A percentile compares a stretch with the other conserved stretches of the same genome.
Evolutionary conservation across 2,113 vertebrate genomes (phyloP).

Genomic region (Salvelinus fontinalis): DNA sequence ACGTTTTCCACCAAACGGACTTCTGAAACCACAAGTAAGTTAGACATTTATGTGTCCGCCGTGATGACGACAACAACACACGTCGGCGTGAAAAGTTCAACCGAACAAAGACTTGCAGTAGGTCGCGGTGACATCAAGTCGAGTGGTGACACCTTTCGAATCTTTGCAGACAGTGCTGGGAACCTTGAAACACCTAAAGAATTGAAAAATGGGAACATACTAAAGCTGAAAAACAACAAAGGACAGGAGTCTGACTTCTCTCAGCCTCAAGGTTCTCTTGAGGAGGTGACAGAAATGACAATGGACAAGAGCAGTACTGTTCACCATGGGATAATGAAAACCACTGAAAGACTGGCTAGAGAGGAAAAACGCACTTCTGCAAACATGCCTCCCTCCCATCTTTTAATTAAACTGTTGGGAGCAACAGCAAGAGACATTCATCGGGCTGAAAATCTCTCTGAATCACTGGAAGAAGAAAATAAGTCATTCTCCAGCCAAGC

Average conservation of each 20-base stretch:
- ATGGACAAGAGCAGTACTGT: neutral
- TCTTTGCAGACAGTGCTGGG: neutral
- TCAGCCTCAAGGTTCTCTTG: neutral
- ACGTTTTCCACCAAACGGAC: conserved; percentile 7
- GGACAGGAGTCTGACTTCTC: conserved; percentile 14
- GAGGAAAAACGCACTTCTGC: conserved; percentile 23
- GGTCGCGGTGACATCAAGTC: conserved; percentile 4
- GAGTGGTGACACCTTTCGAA: neutral
- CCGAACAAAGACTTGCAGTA: conserved; percentile 4
- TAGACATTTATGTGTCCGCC: neutral
- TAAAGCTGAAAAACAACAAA: conserved; percentile 23
- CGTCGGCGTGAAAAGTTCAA: neutral
- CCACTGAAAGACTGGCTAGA: conserved; percentile 29
- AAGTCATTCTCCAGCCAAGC: conserved; percentile 32
- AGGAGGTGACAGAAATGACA: conserved; percentile 6
- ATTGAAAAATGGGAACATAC: neutral
- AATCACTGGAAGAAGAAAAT: conserved; percentile 34
- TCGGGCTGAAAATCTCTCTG: conserved; percentile 14
- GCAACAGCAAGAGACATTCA: conserved; percentile 19
- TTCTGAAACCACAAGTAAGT: conserved; percentile 14
- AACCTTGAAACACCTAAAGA: neutral
- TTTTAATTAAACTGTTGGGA: conserved; percentile 46
- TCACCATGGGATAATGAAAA: conserved; percentile 23
- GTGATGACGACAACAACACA: conserved; percentile 12
- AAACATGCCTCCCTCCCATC: conserved; percentile 29